Evolutionary conservation across 2,113 vertebrate genomes (phyloP), one percentile per base, ranked within the genome.

Genomic region (Turnix velox): DNA sequence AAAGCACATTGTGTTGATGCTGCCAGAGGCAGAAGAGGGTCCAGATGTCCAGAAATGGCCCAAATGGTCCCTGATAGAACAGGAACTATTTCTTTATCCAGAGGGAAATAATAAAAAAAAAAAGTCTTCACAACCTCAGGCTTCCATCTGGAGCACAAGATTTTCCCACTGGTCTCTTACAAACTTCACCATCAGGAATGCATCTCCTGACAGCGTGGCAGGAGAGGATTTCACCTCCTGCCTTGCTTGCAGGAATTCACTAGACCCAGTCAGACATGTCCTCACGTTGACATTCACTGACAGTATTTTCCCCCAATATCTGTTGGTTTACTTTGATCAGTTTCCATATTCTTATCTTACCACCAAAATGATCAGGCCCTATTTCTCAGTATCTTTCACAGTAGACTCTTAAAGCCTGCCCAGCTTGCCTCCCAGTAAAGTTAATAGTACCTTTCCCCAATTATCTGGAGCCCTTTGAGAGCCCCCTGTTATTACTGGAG

Each of bases 401-500:
- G 67, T 49, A 92, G 87, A 54, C 45, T 93, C 67, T 92, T 73
- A 87, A 72, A 88, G 71, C 67, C 79, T 59, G 75, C 39, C 46
- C 2, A 0, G n/a, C 63, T 78, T 87, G 75, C 81, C 77, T 92
- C 92, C 40, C 63, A 95, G 95, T 94, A 75, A 91, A 89, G 81
- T 95, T 95, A 94, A 92, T 83, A 95, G 87, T 93, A 89, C 85
- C 82, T 88, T 87, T 78, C n/a, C 75, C 59, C 86, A 96, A 94
- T 94, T 95, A 95, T 88, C 67, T 88, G 77, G 71, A 95, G 91
- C 91, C 83, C 94, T 88, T 88, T 84, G 54, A 94, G 93, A 93
- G 87, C 31, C 48, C 52, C 10, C 7, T 84, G 84, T 94, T 95
- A 96, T 95, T 95, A 79, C 88, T 94, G 92, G 92, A 94, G 85